phyloP scores from a whole-genome alignment of 2,888 invertebrate genomes.

The Oscheius sp. region DNA sequence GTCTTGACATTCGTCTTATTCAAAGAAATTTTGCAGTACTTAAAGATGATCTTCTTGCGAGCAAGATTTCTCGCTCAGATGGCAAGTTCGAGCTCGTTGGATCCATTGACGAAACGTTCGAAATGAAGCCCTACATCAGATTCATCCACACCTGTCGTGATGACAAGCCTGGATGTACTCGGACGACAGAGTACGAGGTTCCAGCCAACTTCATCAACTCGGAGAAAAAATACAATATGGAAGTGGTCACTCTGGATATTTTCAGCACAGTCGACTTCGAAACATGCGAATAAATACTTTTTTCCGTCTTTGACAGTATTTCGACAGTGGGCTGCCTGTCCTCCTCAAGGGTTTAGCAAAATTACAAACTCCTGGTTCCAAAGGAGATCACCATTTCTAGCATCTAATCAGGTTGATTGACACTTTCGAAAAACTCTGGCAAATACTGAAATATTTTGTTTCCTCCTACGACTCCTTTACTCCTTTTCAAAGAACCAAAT shows the following conservation, averaged over 20 bases:
- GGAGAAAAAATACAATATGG: constrained; percentile 46
- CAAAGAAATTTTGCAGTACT: constrained; percentile 41
- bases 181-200: constrained; percentile 22
- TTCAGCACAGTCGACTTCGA: constrained; percentile 38
- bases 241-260: constrained; percentile 45
- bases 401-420: too few relatives aligned
- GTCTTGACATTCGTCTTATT: too few relatives aligned
- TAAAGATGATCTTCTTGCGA: constrained; percentile 51
- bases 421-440: too few relatives aligned
- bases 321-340: too few relatives aligned
- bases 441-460: too few relatives aligned
- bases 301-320: too few relatives aligned
- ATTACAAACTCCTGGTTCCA: too few relatives aligned
- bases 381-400: too few relatives aligned
- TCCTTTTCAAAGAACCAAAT: too few relatives aligned
- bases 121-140: constrained; percentile 56
- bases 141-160: constrained; percentile 56
- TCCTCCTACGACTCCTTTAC: too few relatives aligned
- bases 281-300: neutral
- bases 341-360: too few relatives aligned
- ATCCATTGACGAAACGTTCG: constrained; percentile 29
- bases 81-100: constrained; percentile 51
- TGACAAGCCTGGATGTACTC: constrained; percentile 34
- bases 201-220: constrained; percentile 46
- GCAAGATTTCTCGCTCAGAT: constrained; percentile 42